These are phyloP conservation scores for Chascanopsetta lugubris DNA, from an alignment of 2,113 vertebrate species.

Conservation along the genomic window DNA sequence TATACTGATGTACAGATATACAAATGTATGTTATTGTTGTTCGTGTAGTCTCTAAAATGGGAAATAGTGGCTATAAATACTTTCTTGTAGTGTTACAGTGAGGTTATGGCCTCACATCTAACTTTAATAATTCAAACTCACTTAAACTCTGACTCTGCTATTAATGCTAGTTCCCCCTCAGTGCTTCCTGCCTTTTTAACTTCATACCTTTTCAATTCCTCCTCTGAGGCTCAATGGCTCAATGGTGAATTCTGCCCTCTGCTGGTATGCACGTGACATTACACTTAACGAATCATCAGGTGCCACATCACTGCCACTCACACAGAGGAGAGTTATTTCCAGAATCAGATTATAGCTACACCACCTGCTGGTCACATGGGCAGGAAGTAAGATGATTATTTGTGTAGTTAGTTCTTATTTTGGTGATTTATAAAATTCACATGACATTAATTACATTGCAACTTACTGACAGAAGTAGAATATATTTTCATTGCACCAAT, in stretches of 20 bases:
- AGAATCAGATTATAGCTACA: neutral
- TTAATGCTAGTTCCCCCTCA: neutral
- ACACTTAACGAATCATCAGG: constrained; percentile 17
- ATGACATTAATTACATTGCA: neutral
- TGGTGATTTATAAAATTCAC: too few relatives aligned
- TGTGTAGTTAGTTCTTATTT: too few relatives aligned
- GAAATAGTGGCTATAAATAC: too few relatives aligned
- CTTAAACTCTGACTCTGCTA: neutral
- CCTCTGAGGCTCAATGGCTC: neutral
- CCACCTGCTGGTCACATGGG: neutral
- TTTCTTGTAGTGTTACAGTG: neutral
- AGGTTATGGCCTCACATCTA: neutral
- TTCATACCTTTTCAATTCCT: neutral
- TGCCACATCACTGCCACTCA: constrained; percentile 18
- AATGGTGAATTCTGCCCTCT: constrained; percentile 56
- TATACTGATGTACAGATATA: too few relatives aligned
- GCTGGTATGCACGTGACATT: constrained; percentile 42
- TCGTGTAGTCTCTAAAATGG: neutral
- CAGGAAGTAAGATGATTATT: too few relatives aligned
- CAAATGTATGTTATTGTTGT: too few relatives aligned
- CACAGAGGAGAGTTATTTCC: neutral
- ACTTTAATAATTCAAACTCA: too few relatives aligned
- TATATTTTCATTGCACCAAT: too few relatives aligned
- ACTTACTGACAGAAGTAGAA: too few relatives aligned
- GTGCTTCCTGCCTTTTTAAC: neutral